These are phyloP conservation scores for Platichthys stellatus DNA, from an alignment of 2,113 vertebrate genomes.

Conservation along the genomic window DNA sequence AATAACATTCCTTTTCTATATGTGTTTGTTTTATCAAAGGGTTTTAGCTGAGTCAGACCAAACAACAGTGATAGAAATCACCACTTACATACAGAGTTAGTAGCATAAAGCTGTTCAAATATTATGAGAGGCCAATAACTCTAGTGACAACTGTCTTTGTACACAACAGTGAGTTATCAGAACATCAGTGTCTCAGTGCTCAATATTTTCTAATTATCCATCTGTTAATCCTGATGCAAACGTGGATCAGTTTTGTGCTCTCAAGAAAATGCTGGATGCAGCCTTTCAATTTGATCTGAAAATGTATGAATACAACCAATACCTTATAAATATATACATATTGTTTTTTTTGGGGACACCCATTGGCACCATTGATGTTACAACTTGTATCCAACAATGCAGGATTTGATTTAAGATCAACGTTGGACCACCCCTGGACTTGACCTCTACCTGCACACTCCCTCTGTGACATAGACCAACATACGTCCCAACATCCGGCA, in stretches of 20 bases:
- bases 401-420: constrained; percentile 32
- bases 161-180: neutral
- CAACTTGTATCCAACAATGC: neutral
- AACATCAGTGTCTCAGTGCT: neutral
- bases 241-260: neutral
- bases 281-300: neutral
- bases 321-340: neutral
- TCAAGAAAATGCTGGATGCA: neutral
- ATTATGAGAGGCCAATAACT: no score
- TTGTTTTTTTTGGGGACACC: neutral
- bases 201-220: neutral
- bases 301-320: neutral
- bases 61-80: no score
- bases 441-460: constrained; percentile 33
- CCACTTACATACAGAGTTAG: no score
- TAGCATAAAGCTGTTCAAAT: no score
- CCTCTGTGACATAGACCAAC: constrained; percentile 20
- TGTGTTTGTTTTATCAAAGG: no score
- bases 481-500: constrained; percentile 20
- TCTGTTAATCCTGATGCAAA: neutral
- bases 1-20: no score
- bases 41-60: no score
- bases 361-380: neutral
- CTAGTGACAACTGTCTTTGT: neutral
- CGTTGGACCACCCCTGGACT: neutral